Base-by-base conservation (phyloP, 2,113 vertebrate species). In the Speoplatyrhinus poulsoni region DNA sequence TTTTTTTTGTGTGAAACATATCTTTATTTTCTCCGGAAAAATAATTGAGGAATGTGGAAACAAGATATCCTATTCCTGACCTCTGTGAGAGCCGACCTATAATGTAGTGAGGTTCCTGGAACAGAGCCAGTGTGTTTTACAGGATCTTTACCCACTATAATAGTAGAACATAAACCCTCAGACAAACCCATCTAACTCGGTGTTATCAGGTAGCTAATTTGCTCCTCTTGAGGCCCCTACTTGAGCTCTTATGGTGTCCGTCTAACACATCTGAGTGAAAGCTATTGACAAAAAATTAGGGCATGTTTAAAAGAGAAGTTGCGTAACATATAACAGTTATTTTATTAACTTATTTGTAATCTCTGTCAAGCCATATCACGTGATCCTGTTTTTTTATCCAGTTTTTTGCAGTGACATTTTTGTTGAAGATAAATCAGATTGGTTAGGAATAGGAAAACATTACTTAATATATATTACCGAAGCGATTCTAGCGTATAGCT, bases 41-140 rank as follows among this genome's bases (percentile, higher is more conserved):
- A 69, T 72, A 48, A 26, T 52, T 49, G 63, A 84, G 75, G 62
- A 76, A 77, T 66, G 41, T 8, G 53, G 74, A 80, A 91, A 87
- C 9, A 70, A 82, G 89, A 87, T 85, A 86, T 79, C 70, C 60
- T 73, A 67, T 63, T 26, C 17, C 60, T 56, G 60, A 65, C 68
- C 67, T 85, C 76, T 61, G 81, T 75, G 73, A 75, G 79, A 83
- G 65, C 46, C n/a, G 15, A 54, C 60, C 70, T 81, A 60, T 76
- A 76, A 66, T 70, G 67, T 69, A 53, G 47, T 53, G 73, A 41
- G 69, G 56, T 71, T 82, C 66, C 54, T 70, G 77, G 75, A 82
- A 74, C 69, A 79, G 69, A 73, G 52, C 69, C 46, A 2, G 52
- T 66, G 67, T 62, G 74, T 83, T 81, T 70, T 65, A 67, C 71